Evolutionary conservation across 2,888 invertebrate genomes (phyloP).

Genomic region (Hecatera dysodea): DNA sequence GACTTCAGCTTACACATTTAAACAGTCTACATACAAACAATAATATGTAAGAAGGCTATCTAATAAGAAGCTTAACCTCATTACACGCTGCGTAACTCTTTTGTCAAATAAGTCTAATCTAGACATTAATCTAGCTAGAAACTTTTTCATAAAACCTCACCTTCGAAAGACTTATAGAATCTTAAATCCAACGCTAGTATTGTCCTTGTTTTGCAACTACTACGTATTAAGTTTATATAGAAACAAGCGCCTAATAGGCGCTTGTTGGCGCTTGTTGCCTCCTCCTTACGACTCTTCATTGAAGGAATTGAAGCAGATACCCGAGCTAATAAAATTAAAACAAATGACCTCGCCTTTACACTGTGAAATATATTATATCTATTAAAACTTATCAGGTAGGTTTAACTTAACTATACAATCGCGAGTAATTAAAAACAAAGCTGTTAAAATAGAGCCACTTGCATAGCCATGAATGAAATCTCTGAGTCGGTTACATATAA

Average conservation of each 20-base stretch:
- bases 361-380: constrained; percentile 18
- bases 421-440: constrained; percentile 29
- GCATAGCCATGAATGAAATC: constrained; percentile 29
- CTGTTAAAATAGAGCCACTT: constrained; percentile 12
- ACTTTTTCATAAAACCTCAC: constrained; percentile 25
- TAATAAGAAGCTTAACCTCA: constrained; percentile 32
- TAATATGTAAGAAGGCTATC: constrained; percentile 20
- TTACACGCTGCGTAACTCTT: constrained; percentile 40
- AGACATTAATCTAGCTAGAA: constrained; percentile 26
- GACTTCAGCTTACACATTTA: constrained; percentile 1
- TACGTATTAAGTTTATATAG: not conserved
- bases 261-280: no score
- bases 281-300: not conserved
- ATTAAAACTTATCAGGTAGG: not conserved
- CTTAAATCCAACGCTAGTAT: not conserved
- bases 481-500: constrained; percentile 28
- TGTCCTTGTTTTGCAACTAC: not conserved
- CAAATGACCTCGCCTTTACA: constrained; percentile 18
- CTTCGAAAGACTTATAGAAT: constrained; percentile 17
- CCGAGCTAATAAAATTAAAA: not conserved
- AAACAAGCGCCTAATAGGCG: not conserved
- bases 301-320: not conserved
- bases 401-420: not conserved
- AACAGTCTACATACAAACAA: constrained; percentile 8
- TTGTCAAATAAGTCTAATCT: constrained; percentile 34